A percentile compares a stretch with the other conserved stretches of the same genome.
Conservation (phyloP, 2,797 vertebrate species). For the Sebastes minor region DNA sequence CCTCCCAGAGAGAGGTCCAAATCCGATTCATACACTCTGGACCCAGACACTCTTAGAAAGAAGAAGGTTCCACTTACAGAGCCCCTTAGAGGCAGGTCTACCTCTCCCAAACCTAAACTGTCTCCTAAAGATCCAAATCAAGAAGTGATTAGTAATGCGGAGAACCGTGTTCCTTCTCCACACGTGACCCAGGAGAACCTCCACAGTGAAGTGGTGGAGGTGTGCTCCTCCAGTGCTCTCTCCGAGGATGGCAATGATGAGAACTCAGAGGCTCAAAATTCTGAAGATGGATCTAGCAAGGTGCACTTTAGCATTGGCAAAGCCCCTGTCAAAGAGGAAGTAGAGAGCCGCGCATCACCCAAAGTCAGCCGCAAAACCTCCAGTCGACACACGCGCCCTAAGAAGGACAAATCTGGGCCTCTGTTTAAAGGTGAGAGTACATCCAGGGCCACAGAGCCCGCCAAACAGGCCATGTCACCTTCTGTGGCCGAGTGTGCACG, state of each 20-base stretch:
- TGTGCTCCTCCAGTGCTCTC: slow-evolving; percentile 93
- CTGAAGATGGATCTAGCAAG: slow-evolving; percentile 91
- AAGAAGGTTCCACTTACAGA: slow-evolving; percentile 96
- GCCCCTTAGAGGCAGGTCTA: slow-evolving; percentile 93
- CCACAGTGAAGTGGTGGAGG: slow-evolving; percentile 97
- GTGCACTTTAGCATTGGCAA: slow-evolving; percentile 99
- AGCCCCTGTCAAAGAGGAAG: slow-evolving; percentile 94
- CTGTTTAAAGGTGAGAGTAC: slow-evolving; percentile 92
- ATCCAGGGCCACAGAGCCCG: slow-evolving; percentile 87
- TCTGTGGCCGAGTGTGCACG: slow-evolving; percentile 96
- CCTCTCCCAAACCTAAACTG: slow-evolving; percentile 95
- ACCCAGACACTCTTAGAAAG: slow-evolving; percentile 95
- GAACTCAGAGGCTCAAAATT: slow-evolving; percentile 82
- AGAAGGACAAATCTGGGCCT: slow-evolving; percentile 96
- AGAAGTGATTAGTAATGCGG: slow-evolving; percentile 82
- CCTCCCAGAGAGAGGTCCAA: slow-evolving; percentile 97
- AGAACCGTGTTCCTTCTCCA: slow-evolving; percentile 93
- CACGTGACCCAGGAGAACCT: slow-evolving; percentile 98
- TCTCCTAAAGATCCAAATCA: slow-evolving; percentile 86
- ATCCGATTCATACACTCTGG: slow-evolving; percentile 97
- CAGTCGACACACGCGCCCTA: slow-evolving; percentile 91
- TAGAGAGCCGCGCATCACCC: slow-evolving; percentile 94
- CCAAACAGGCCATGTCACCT: slow-evolving; percentile 98
- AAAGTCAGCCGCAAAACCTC: slow-evolving; percentile 96
- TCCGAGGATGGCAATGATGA: slow-evolving; percentile 92